Percentiles rank a stretch among this genome's conserved stretches.
Conservation (phyloP, 2,888 invertebrate species). For the Pachliopta kotzebuea region DNA sequence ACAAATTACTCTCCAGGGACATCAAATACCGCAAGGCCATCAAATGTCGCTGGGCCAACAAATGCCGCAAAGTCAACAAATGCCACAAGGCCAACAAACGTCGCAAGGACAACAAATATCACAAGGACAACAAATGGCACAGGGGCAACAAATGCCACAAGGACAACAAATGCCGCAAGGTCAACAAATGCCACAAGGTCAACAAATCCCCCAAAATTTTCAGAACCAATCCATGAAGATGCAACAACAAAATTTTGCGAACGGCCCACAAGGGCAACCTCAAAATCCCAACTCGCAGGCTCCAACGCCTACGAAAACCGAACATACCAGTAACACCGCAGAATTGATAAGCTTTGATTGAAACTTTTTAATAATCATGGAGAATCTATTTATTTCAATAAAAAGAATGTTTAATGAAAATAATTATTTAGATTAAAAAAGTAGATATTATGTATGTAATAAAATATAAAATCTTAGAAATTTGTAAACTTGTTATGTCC, state of each 20-base stretch:
- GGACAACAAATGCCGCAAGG: slow-evolving; percentile 14
- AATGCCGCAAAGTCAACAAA: slow-evolving; percentile 35
- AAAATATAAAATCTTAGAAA: slow-evolving; percentile 23
- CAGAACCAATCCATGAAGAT: slow-evolving; percentile 35
- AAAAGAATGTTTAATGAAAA: slow-evolving; percentile 8
- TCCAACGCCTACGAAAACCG: slow-evolving; percentile 62
- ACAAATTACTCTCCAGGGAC: slow-evolving; percentile 32
- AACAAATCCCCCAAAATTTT: slow-evolving; percentile 31
- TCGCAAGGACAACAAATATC: slow-evolving; percentile 27
- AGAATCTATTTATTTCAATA: slow-evolving; percentile 44
- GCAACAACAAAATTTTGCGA: slow-evolving; percentile 43
- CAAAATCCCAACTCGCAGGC: slow-evolving; percentile 40
- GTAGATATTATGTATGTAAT: slow-evolving; percentile 15
- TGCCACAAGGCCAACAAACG: slow-evolving; percentile 40
- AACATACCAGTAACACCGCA: slow-evolving; percentile 81
- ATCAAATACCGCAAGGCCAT: slow-evolving; percentile 35
- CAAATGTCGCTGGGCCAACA: slow-evolving; percentile 34
- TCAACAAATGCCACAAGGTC: too few species aligned
- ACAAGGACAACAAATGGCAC: slow-evolving; percentile 36
- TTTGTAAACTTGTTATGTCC: slow-evolving; percentile 17
- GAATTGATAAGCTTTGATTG: slow-evolving; percentile 92
- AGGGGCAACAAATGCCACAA: slow-evolving; percentile 32
- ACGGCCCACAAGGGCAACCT: slow-evolving; percentile 34
- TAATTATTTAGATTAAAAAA: slow-evolving; percentile 14
- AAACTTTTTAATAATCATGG: slow-evolving; percentile 40